These are phyloP conservation scores for Popillia japonica DNA, from an alignment of 1,140 invertebrate genomes.

Conservation along the genomic window DNA sequence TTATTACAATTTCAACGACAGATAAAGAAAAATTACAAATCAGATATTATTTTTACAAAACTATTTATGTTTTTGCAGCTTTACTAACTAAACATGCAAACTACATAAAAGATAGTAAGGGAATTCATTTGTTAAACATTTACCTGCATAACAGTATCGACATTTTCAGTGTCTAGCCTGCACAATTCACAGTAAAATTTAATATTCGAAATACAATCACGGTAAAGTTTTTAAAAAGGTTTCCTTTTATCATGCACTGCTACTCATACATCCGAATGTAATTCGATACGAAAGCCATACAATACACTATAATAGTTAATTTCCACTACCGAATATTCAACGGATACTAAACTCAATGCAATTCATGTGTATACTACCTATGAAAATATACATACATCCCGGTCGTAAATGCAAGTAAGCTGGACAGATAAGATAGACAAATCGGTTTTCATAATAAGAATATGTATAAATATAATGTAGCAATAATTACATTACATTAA, in stretches of 20 bases:
- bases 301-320: not conserved
- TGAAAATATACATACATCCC: not conserved
- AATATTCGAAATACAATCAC: not conserved
- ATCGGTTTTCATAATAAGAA: not conserved
- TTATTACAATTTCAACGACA: too few relatives aligned
- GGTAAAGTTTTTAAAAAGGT: not conserved
- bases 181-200: not conserved
- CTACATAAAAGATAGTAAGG: too few relatives aligned
- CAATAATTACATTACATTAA: not conserved
- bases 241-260: not conserved
- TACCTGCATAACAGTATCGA: not conserved
- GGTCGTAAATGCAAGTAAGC: not conserved
- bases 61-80: too few relatives aligned
- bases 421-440: not conserved
- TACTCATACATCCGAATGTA: not conserved
- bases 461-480: not conserved
- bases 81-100: too few relatives aligned
- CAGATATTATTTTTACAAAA: too few relatives aligned
- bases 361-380: constrained; percentile 8
- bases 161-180: not conserved
- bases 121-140: not conserved
- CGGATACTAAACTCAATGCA: not conserved
- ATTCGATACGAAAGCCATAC: not conserved
- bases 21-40: too few relatives aligned
- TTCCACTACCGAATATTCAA: not conserved